Evolutionary conservation across 2,113 vertebrate species (phyloP).

Genomic region (Mirza zaza): DNA sequence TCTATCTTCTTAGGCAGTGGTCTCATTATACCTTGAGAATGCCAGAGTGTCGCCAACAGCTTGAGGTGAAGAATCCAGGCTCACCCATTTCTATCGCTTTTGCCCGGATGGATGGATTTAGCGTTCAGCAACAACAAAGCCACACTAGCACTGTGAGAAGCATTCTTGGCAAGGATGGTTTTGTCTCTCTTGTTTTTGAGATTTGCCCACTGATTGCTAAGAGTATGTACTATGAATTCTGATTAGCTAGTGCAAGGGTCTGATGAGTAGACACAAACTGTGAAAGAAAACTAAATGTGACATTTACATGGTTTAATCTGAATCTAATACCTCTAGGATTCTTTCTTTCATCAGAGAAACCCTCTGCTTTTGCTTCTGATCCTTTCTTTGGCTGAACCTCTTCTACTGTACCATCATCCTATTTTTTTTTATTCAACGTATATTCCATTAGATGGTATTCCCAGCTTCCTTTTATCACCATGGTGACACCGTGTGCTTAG

Average conservation of each 20-base stretch:
- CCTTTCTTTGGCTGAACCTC: neutral
- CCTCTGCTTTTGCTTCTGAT: slow-evolving; percentile 31
- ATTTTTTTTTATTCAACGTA: slow-evolving; percentile 60
- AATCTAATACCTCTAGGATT: slow-evolving; percentile 27
- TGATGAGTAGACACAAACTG: slow-evolving; percentile 17
- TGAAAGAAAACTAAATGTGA: slow-evolving; percentile 9
- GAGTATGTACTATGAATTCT: neutral
- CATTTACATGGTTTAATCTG: slow-evolving; percentile 35
- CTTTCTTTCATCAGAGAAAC: slow-evolving; percentile 48
- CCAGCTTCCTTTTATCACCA: slow-evolving; percentile 66
- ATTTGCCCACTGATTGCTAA: slow-evolving; percentile 30
- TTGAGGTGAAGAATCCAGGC: neutral
- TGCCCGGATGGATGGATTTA: neutral
- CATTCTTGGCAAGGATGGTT: slow-evolving; percentile 6
- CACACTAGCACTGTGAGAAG: neutral
- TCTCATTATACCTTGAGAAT: slow-evolving; percentile 46
- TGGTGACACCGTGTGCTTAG: slow-evolving; percentile 59
- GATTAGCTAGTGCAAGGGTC: neutral
- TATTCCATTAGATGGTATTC: slow-evolving; percentile 39
- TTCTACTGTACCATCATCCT: slow-evolving; percentile 18
- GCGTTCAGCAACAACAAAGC: neutral
- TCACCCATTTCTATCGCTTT: neutral
- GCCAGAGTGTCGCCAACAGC: neutral
- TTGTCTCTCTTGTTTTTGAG: slow-evolving; percentile 33
- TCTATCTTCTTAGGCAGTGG: neutral